Conservation (phyloP, 2,888 invertebrate genomes). For the Platypus cylindrus region DNA sequence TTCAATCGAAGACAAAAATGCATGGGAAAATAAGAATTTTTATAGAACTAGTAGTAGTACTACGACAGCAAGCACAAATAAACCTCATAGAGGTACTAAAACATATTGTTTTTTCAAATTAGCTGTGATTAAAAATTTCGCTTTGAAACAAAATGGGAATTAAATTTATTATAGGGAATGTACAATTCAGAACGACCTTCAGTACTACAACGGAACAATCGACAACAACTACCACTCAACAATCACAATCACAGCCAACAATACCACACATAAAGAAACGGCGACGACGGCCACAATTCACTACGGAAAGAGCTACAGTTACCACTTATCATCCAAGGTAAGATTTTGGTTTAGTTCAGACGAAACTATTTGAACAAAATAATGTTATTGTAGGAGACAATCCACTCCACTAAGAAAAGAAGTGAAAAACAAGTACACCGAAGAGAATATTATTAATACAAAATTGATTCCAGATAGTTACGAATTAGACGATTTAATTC, state of each 20-base stretch:
- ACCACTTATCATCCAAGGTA: constrained; percentile 38
- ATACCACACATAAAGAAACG: constrained; percentile 16
- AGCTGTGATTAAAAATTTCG: not conserved
- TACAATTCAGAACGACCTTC: constrained; percentile 7
- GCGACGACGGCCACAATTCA: constrained; percentile 22
- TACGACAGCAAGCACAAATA: too few species aligned
- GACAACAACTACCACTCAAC: not conserved
- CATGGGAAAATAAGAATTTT: constrained; percentile 8
- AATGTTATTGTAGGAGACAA: constrained; percentile 7
- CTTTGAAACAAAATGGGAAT: not conserved
- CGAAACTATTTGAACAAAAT: too few species aligned
- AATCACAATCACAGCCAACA: constrained; percentile 5
- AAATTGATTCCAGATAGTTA: too few species aligned
- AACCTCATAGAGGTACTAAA: constrained; percentile 11
- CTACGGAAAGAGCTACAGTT: constrained; percentile 19
- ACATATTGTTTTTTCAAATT: too few species aligned
- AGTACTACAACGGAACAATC: constrained; percentile 6
- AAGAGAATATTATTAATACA: too few species aligned
- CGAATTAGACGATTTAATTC: constrained; percentile 18
- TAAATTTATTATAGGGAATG: constrained; percentile 5
- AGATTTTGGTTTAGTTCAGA: too few species aligned
- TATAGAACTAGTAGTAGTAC: too few species aligned
- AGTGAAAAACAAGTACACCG: constrained; percentile 20
- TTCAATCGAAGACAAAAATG: too few species aligned
- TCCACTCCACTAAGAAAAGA: constrained; percentile 8